These are phyloP conservation scores for Sipha flava DNA, from an alignment of 1,140 invertebrate genomes.

Conservation along the genomic window DNA sequence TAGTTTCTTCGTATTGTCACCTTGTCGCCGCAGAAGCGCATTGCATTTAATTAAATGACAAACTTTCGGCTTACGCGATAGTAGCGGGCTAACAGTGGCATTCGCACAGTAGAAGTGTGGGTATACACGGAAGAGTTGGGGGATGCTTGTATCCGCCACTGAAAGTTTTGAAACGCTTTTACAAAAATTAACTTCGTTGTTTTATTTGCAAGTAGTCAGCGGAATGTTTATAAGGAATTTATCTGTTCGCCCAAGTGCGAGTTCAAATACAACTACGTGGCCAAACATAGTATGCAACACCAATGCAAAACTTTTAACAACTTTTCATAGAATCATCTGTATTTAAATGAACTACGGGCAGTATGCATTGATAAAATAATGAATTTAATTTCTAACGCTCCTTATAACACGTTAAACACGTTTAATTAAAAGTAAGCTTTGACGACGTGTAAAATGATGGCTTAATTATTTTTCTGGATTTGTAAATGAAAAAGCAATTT, in stretches of 20 bases:
- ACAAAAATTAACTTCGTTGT: background rate
- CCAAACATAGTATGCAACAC: too few species aligned
- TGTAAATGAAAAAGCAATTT: too few species aligned
- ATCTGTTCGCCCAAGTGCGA: background rate
- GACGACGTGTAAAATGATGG: background rate
- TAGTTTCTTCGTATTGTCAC: background rate
- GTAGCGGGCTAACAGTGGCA: background rate
- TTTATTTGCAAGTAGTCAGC: too few species aligned
- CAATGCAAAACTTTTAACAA: too few species aligned
- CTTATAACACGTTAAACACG: too few species aligned
- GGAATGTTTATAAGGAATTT: background rate
- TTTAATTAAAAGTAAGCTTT: background rate
- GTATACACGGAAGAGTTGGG: background rate
- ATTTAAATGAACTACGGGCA: too few species aligned
- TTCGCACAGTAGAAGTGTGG: background rate
- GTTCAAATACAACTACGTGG: background rate
- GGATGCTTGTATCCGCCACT: background rate
- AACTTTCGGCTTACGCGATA: background rate
- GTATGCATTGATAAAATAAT: too few species aligned
- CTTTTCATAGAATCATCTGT: background rate
- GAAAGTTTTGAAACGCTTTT: background rate
- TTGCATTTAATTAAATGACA: background rate
- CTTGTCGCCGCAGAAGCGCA: background rate
- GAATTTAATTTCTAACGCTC: too few species aligned
- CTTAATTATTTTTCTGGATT: background rate